These are phyloP conservation scores for Sarcophaga peregrina DNA, from an alignment of 1,140 invertebrate species.

Conservation along the genomic window DNA sequence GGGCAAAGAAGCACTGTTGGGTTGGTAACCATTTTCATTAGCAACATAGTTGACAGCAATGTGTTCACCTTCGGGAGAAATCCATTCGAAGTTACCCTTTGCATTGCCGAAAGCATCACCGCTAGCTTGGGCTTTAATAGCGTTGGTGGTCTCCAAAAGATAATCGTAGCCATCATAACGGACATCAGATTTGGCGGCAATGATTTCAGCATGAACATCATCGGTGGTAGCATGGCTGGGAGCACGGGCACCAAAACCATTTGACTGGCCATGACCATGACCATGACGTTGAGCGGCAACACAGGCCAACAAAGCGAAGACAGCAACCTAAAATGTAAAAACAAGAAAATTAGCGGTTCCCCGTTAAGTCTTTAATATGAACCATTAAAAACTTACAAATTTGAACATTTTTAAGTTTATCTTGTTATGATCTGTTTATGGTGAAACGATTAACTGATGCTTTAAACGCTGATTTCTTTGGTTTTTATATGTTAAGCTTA, in stretches of 20 bases:
- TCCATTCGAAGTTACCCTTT: slow-evolving; percentile 50
- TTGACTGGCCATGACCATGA: not conserved
- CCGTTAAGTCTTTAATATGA: not conserved
- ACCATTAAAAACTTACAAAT: slow-evolving; percentile 51
- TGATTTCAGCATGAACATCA: slow-evolving; percentile 29
- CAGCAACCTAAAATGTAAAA: slow-evolving; percentile 48
- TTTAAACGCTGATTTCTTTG: too few species aligned
- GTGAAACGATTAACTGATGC: not conserved
- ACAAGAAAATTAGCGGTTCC: not conserved
- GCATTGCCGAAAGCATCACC: slow-evolving; percentile 55
- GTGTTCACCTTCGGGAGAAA: slow-evolving; percentile 67
- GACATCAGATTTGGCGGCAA: slow-evolving; percentile 44
- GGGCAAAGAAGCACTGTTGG: slow-evolving; percentile 67
- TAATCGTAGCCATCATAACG: slow-evolving; percentile 50
- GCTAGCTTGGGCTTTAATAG: slow-evolving; percentile 63
- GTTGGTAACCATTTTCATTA: slow-evolving; percentile 71
- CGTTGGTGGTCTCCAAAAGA: slow-evolving; percentile 70
- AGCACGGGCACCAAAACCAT: not conserved
- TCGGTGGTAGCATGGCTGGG: not conserved
- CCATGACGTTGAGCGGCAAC: slow-evolving; percentile 39
- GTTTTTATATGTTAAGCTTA: too few species aligned
- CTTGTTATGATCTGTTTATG: slow-evolving; percentile 30
- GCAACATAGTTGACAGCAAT: slow-evolving; percentile 73
- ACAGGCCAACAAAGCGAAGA: slow-evolving; percentile 55
- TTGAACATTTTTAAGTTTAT: slow-evolving; percentile 56